Evolutionary conservation across 2,113 vertebrate genomes (phyloP), one percentile per base, ranked within the genome.

Genomic region (Triplophysa tibetana): DNA sequence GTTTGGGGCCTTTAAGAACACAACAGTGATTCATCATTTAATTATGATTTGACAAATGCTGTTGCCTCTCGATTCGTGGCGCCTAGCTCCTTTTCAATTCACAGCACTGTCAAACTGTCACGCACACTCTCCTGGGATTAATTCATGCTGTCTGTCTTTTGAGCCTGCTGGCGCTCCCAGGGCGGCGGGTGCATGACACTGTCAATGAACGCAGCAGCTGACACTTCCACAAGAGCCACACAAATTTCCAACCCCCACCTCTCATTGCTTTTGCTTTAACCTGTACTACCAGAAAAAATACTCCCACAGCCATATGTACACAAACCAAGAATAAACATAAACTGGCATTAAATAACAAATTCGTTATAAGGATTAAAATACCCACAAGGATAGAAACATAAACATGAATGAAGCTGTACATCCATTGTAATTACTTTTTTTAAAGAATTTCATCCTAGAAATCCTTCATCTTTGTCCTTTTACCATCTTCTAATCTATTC

Each of bases 11-110:
- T 94, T 94, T 95, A 94, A 95, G 97, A 96, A 96, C 94, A 94
- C 95, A 97, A 97, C 96, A 97, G 96, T 95, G 96, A 98, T 99
- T 99, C 97, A 99, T 99, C 96, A 99, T 98, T 99, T 99, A 98
- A 96, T 96, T 93, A 96, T 96, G 96, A 97, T 98, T 96, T 99
- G 97, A 99, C 97, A 99, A 96, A 96, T 96, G 96, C 95, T 95
- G 91, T 95, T 94, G 94, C 96, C 95, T 95, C 95, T 94, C 95
- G 94, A 93, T 96, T 95, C 95, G 93, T 95, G 92, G 95, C 95
- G 96, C 96, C 43, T 95, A 95, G 93, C 95, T 95, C 94, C 94
- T 91, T 94, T 96, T 96, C 96, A 98, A 97, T 98, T 98, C 96
- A 95, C 94, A 93, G 95, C 95, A 95, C 93, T 95, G 93, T 96